Base-by-base conservation (phyloP, 2,797 vertebrate species). In the Acanthurus lineatus region DNA sequence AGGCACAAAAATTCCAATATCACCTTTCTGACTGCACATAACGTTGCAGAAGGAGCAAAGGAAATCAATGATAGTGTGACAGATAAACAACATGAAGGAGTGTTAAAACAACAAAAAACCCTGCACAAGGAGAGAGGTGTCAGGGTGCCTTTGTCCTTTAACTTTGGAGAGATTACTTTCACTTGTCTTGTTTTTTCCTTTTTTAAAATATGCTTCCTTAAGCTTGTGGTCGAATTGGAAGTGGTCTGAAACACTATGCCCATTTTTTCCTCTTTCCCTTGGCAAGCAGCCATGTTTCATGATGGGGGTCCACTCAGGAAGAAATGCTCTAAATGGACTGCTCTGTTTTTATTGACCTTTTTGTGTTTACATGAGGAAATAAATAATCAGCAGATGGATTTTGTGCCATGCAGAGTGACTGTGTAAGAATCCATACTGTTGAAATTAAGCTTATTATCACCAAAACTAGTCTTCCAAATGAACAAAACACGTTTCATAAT, bases 1-100 rank as follows among this genome's bases (percentile, higher is more conserved):
- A 84, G 74, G 82, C 65, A 59, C 83, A 87, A 84, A 87, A 88
- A 88, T 89, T 87, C 85, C 82, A 89, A 86, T 86, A 87, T 89
- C 79, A 77, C 84, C 79, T 81, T 73, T 82, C 51, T 65, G 67
- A 83, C 58, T 79, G 84, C 53, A 47, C 80, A 69, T 51, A 79
- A 49, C 72, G 67, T 49, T 57, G 52, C 80, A 73, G 52, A 66
- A 61, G 54, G 44, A 59, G 44, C 40, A 60, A 65, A 85, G 53
- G 67, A 85, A 90, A 90, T 88, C 87, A 53, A 90, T 87, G 80
- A 72, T 9, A n/a, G 64, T 32, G 65, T 57, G 57, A 68, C 70
- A 51, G 68, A 75, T 72, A 79, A 82, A 83, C 79, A 74, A 69
- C 48, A 63, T 49, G 40, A 88, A 77, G 62, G 44, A 64, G 40